Evolutionary conservation across 2,888 invertebrate species (phyloP).

Genomic region (Lamproptera curius): DNA sequence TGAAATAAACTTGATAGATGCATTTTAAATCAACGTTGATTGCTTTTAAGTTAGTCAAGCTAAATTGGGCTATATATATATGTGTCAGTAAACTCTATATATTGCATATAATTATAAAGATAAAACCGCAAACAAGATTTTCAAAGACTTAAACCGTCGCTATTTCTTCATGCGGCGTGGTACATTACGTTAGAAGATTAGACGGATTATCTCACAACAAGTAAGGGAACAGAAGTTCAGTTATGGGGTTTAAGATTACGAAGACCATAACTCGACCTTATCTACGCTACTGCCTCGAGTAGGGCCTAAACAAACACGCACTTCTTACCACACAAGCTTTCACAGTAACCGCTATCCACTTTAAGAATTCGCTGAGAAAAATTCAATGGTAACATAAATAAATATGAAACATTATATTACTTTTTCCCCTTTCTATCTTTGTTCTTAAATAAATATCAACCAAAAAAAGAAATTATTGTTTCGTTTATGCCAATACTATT

Average conservation of each 20-base stretch:
- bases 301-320: constrained; percentile 17
- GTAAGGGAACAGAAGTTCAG: constrained; percentile 17
- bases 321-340: constrained; percentile 11
- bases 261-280: constrained; percentile 15
- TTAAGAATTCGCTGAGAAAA: neutral
- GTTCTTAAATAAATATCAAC: neutral
- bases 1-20: no score
- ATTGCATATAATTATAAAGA: no score
- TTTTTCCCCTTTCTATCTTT: neutral
- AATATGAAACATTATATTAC: neutral
- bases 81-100: no score
- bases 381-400: neutral
- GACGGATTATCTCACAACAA: constrained; percentile 10
- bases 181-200: constrained; percentile 7
- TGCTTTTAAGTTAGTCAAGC: no score
- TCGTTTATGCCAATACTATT: neutral
- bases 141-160: neutral
- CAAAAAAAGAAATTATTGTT: neutral
- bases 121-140: no score
- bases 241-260: constrained; percentile 11
- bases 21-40: no score
- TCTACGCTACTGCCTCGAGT: constrained; percentile 4
- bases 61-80: no score
- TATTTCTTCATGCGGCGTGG: neutral
- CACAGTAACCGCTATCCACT: constrained; percentile 1